Evolutionary conservation across 2,113 vertebrate species (phyloP).

Genomic region (Centropus unirufus): DNA sequence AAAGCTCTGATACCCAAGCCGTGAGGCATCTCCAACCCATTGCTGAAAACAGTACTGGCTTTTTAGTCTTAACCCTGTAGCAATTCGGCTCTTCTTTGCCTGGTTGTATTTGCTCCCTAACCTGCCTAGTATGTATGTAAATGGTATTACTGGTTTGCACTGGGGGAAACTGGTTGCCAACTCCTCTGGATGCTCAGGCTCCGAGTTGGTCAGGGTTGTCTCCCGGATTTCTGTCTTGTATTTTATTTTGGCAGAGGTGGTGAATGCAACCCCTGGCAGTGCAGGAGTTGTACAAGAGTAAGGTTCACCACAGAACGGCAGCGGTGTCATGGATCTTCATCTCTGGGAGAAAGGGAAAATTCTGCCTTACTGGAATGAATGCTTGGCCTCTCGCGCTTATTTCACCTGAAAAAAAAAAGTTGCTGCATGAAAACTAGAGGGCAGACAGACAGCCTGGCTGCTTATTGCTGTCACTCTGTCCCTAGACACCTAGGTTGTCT

Average conservation of each 20-base stretch:
- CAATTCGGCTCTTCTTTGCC: not conserved
- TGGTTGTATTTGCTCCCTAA: not conserved
- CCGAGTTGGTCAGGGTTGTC: not conserved
- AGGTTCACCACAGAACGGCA: not conserved
- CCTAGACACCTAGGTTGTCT: too few species aligned
- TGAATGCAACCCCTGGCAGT: not conserved
- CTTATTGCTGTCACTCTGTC: not conserved
- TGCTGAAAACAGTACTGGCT: not conserved
- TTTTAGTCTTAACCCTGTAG: not conserved
- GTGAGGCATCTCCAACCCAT: not conserved
- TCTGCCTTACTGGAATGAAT: not conserved
- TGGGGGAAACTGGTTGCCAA: not conserved
- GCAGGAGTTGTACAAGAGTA: not conserved
- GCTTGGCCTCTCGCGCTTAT: not conserved
- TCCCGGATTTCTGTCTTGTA: not conserved
- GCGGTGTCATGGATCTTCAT: not conserved
- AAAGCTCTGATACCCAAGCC: too few species aligned
- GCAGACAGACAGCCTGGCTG: too few species aligned
- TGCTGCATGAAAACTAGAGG: not conserved
- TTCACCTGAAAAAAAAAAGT: not conserved
- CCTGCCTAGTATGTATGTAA: not conserved
- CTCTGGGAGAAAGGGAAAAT: not conserved
- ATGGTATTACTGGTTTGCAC: not conserved
- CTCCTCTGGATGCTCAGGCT: rapidly evolving
- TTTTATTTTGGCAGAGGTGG: not conserved